Base-by-base conservation (phyloP, 2,888 invertebrate species). In the Melanchra persicariae region DNA sequence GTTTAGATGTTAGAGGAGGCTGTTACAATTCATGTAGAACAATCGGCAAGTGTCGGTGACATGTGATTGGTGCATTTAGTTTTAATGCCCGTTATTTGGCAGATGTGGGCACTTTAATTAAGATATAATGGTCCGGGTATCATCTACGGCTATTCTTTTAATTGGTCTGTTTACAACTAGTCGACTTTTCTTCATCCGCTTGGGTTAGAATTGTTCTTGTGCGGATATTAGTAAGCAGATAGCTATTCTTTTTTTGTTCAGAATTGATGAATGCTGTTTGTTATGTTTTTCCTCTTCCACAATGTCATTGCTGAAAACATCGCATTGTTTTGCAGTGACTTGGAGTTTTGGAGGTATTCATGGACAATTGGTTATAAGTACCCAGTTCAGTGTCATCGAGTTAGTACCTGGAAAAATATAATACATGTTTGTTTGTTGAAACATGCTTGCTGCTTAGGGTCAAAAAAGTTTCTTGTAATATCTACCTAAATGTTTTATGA, bases 1-100 rank as follows among this genome's bases (percentile, higher is more conserved):
- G 91, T 91, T 91, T 89, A 83, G 81, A 88, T 88, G 73, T 72
- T 59, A 12, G 37, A 74, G 37, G 62, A 81, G 81, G 69, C 81
- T 77, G 63, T 58, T 59, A 81, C 43, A 30, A 79, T 77, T 69
- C 66, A 67, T 82, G 84, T 73, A 81, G 78, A 85, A 87, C 86
- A 87, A 87, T 87, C 79, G 77, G 71, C 74, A 81, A 76, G 72
- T 84, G 75, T 17, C 24, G 58, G 71, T 79, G 79, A 77, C 76
- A 74, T 69, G 79, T 81, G 82, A 77, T 81, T 57, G 67, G 45
- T 59, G 57, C 65, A 60, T 78, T 75, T 68, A 68, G 43, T 68
- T 74, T 40, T 64, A 64, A 60, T 65, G 34, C 45, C 76, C 69
- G 67, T 74, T 74, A 75, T 78, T 82, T 65, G 63, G 34, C 63